Percentiles rank a stretch among this genome's conserved stretches.
phyloP scores from a whole-genome alignment of 2,113 vertebrate genomes.

The Opisthocomus hoazin region DNA sequence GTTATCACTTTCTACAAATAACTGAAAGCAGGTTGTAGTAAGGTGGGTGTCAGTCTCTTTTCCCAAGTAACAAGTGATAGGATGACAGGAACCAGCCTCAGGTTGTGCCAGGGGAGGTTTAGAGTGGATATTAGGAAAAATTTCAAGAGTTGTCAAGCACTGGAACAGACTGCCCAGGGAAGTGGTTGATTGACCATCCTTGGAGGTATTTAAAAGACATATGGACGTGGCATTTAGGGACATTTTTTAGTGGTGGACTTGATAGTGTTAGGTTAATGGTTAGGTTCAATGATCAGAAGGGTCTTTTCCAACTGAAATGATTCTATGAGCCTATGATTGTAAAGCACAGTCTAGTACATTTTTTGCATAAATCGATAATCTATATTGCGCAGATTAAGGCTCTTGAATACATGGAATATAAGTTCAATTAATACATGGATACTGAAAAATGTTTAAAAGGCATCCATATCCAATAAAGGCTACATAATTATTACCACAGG shows the following conservation, averaged over 20 bases:
- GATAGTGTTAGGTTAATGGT: background rate
- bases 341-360: background rate
- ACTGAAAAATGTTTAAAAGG: background rate
- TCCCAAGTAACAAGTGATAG: background rate
- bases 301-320: background rate
- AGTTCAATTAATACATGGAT: background rate
- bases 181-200: background rate
- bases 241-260: background rate
- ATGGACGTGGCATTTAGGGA: background rate
- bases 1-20: background rate
- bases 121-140: background rate
- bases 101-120: background rate
- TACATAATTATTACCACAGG: background rate
- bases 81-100: background rate
- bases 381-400: background rate
- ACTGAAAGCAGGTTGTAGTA: background rate
- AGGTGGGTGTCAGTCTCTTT: background rate
- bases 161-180: background rate
- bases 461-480: background rate
- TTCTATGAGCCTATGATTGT: background rate
- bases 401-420: background rate
- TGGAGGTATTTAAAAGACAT: background rate
- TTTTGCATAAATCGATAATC: background rate
- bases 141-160: background rate
- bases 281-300: background rate